Evolutionary conservation across 2,888 invertebrate genomes (phyloP).

Genomic region (Euzophera pinguis): DNA sequence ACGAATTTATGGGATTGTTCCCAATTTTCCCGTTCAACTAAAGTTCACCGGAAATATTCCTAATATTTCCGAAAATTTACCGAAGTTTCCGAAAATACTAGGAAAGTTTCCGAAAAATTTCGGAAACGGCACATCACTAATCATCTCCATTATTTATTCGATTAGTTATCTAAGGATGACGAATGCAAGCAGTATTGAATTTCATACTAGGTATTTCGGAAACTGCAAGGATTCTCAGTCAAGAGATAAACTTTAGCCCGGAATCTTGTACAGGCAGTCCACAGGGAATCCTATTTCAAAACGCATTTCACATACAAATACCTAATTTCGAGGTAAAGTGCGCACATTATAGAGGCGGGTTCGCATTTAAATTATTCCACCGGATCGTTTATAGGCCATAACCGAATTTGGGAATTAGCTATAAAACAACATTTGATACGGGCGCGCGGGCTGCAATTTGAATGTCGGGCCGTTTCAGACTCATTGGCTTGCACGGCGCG

Average conservation of each 20-base stretch:
- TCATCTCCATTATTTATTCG: too few relatives aligned
- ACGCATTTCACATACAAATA: conserved; percentile 80
- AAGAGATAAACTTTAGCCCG: conserved; percentile 66
- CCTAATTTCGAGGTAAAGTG: conserved; percentile 77
- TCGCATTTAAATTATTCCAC: conserved; percentile 79
- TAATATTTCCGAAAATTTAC: too few relatives aligned
- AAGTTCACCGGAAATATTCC: too few relatives aligned
- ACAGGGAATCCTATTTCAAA: conserved; percentile 71
- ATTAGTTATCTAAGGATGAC: too few relatives aligned
- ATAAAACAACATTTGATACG: conserved; percentile 80
- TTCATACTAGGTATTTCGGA: too few relatives aligned
- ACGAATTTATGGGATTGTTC: too few relatives aligned
- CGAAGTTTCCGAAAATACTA: too few relatives aligned
- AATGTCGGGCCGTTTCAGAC: conserved; percentile 69
- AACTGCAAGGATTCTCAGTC: conserved; percentile 23
- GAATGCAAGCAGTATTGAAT: too few relatives aligned
- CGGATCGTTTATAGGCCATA: conserved; percentile 80
- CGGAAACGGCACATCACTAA: too few relatives aligned
- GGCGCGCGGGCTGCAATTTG: conserved; percentile 77
- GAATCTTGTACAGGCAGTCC: conserved; percentile 56
- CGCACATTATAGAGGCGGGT: conserved; percentile 77
- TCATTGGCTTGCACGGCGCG: conserved; percentile 75
- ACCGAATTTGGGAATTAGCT: conserved; percentile 80
- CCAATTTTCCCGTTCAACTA: too few relatives aligned
- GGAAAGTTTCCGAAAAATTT: too few relatives aligned